Evolutionary conservation across 2,113 vertebrate genomes (phyloP).

Genomic region (Oxygymnocypris stewartii): DNA sequence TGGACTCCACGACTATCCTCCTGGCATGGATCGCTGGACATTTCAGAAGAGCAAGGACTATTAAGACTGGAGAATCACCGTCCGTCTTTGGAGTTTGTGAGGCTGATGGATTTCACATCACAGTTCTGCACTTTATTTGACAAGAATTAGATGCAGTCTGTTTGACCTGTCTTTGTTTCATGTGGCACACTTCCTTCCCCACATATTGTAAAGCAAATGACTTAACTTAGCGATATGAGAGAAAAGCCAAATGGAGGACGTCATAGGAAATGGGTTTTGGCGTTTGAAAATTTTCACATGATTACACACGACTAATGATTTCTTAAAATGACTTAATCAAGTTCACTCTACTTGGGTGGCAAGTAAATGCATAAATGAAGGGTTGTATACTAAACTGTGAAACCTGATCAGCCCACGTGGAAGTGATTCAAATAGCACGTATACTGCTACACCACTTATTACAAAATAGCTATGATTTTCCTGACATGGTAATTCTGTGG

Average conservation of each 20-base stretch:
- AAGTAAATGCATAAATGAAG: not conserved
- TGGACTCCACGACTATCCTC: not conserved
- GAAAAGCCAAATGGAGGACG: not conserved
- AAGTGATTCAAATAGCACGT: not conserved
- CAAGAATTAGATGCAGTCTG: not conserved
- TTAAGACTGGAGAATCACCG: not conserved
- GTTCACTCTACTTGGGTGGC: not conserved
- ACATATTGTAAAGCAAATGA: slow-evolving; percentile 5
- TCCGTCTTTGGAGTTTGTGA: slow-evolving; percentile 6
- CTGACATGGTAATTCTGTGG: not conserved
- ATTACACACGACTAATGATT: not conserved
- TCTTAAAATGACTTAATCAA: not conserved
- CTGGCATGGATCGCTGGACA: not conserved
- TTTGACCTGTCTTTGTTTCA: not conserved
- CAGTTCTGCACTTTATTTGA: not conserved
- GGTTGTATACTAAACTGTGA: not conserved
- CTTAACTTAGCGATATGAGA: slow-evolving; percentile 1
- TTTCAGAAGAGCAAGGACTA: not conserved
- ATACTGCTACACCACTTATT: not conserved
- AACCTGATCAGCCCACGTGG: not conserved
- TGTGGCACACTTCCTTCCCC: not conserved
- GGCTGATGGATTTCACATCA: not conserved
- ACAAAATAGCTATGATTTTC: not conserved
- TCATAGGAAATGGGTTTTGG: not conserved
- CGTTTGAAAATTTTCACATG: not conserved